Conservation (phyloP, 2,113 vertebrate species). For the Atrichornis clamosus region DNA sequence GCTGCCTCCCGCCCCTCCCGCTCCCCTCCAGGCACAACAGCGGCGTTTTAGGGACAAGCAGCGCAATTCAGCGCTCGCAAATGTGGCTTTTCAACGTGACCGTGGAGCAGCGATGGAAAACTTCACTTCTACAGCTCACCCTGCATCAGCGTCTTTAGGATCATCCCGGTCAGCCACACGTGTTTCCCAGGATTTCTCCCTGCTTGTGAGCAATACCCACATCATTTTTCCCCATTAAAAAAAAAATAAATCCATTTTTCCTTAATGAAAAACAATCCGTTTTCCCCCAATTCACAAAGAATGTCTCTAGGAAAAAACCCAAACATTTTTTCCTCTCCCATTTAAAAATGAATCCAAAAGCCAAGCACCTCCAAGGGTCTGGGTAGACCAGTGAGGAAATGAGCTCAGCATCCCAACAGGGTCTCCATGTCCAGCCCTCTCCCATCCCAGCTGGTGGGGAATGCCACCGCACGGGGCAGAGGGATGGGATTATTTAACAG, state of each 20-base stretch:
- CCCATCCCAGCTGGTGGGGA: rapidly evolving
- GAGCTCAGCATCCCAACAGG: rapidly evolving
- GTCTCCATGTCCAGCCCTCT: rapidly evolving
- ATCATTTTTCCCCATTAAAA: rapidly evolving
- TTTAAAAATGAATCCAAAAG: not conserved
- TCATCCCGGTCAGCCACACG: not conserved
- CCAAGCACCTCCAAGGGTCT: rapidly evolving
- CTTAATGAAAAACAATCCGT: not conserved
- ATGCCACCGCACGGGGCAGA: rapidly evolving
- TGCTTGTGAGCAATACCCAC: rapidly evolving
- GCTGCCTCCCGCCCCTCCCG: not conserved
- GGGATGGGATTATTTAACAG: not conserved
- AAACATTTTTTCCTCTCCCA: rapidly evolving
- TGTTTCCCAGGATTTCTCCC: not conserved
- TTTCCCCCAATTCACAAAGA: not conserved
- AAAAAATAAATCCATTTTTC: not conserved
- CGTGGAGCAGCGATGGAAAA: not conserved
- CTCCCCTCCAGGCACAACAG: rapidly evolving
- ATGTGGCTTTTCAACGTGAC: not conserved
- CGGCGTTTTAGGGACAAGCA: not conserved
- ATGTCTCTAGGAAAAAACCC: too few species aligned
- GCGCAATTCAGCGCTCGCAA: rapidly evolving
- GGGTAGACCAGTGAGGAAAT: rapidly evolving
- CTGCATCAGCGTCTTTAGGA: rapidly evolving
- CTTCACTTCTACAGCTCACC: rapidly evolving